phyloP scores from a whole-genome alignment of 2,888 invertebrate species.

The Cabera pusaria region DNA sequence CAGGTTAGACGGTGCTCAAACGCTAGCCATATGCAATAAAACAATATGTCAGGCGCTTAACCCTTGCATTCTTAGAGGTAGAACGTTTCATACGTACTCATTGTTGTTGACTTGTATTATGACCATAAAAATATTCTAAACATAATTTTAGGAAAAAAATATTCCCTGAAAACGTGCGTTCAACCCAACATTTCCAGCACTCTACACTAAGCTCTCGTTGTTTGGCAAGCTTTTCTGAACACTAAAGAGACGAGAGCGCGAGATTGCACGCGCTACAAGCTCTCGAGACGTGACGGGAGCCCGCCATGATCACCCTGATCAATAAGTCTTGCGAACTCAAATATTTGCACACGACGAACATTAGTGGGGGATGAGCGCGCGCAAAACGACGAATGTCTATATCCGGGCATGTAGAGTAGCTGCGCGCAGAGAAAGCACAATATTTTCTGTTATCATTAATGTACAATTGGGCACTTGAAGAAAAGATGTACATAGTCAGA shows the following conservation, averaged over 20 bases:
- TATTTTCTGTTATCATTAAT: too few relatives aligned
- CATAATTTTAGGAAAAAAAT: background rate
- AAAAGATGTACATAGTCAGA: too few relatives aligned
- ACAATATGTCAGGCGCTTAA: too few relatives aligned
- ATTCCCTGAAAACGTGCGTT: background rate
- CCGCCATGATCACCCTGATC: conserved; percentile 70
- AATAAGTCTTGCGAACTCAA: conserved; percentile 73
- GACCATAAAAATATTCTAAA: too few relatives aligned
- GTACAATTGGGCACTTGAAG: too few relatives aligned
- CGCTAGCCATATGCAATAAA: too few relatives aligned
- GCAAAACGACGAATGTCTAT: conserved; percentile 47
- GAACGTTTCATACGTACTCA: too few relatives aligned
- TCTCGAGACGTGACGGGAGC: conserved; percentile 75
- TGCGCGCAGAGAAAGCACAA: too few relatives aligned
- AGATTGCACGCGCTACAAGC: conserved; percentile 62
- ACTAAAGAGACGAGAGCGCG: conserved; percentile 28
- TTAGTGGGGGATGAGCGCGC: conserved; percentile 52
- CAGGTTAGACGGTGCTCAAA: too few relatives aligned
- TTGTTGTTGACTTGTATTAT: too few relatives aligned
- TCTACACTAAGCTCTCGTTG: conserved; percentile 3
- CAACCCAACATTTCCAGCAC: background rate
- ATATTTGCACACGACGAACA: conserved; percentile 77
- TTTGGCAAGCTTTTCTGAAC: background rate
- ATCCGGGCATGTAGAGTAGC: too few relatives aligned
- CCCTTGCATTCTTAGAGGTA: too few relatives aligned